Evolutionary conservation across 2,113 vertebrate species (phyloP).

Genomic region (Anolis sagrei): DNA sequence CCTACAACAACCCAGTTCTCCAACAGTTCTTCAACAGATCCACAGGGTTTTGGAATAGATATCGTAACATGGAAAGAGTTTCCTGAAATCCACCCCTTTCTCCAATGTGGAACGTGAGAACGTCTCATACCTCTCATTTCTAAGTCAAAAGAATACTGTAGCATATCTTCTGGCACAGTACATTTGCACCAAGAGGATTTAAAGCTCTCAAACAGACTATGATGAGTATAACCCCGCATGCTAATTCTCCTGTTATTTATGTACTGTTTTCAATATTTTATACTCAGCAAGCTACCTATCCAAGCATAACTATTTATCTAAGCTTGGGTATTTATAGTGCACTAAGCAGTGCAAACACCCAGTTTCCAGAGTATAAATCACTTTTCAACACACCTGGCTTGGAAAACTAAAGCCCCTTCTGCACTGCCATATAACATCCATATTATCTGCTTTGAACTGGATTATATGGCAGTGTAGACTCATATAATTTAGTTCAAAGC

Average conservation of each 20-base stretch:
- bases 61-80: not conserved
- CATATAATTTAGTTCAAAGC: too few species aligned
- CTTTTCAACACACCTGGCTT: not conserved
- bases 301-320: not conserved
- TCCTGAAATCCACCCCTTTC: not conserved
- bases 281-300: conserved; percentile 20
- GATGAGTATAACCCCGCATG: not conserved
- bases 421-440: too few species aligned
- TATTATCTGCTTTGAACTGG: too few species aligned
- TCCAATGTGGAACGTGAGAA: not conserved
- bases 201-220: not conserved
- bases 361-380: rapidly evolving
- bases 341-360: rapidly evolving
- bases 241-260: not conserved
- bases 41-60: not conserved
- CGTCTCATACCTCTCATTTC: rapidly evolving
- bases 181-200: too few species aligned
- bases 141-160: not conserved
- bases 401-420: rapidly evolving
- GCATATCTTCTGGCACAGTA: not conserved
- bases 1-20: too few species aligned
- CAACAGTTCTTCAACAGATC: not conserved
- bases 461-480: too few species aligned
- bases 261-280: not conserved
- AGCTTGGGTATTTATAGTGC: not conserved